Base-by-base conservation (phyloP, 2,888 invertebrate genomes). In the Agrotis segetum region DNA sequence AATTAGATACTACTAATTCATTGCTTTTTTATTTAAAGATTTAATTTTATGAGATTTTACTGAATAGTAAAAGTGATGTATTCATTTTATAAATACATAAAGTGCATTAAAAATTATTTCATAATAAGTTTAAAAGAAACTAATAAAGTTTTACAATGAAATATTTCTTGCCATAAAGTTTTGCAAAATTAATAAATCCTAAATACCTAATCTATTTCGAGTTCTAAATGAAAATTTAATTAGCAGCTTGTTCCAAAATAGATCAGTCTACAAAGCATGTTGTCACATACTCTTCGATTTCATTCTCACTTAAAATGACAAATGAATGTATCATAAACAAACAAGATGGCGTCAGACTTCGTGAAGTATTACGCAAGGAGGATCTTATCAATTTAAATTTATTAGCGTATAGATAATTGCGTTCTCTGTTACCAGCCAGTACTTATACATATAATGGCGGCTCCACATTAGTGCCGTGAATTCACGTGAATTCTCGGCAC, bases 321-420 rank as follows among this genome's bases (percentile, higher is more conserved):
- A 34, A 47, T 40, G 2, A 46, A 29, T 47, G 50, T 77, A 21
- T 52, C 58, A 59, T 53, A 58, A 24, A 65, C 19, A 47, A 47
- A 58, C 34, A 21, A 5, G 58, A 55, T 70, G 46, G 17, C 77
- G 70, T 66, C 53, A 50, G 47, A 46, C 4, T 17, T 34, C 3
- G 63, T 44, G 17, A 55, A 58, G 47, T 52, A 52, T 79, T 67
- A 67, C 61, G 79, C 47, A 79, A 82, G 21, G 21, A 62, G 29
- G 65, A 19, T 59, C 24, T 59, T 56, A 82, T 78, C 63, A 61
- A 61, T 61, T 52, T n/a, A 44, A 52, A 67, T 58, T 13, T 55
- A 78, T 72, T 82, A 78, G 67, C 79, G 72, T 67, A 44, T 47
- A 46, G 50, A 55, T 72, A 65, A 59, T 63, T 67, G n/a, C 53